Base-by-base conservation (phyloP, 2,888 invertebrate genomes). In the Ichneumoninae sp. region DNA sequence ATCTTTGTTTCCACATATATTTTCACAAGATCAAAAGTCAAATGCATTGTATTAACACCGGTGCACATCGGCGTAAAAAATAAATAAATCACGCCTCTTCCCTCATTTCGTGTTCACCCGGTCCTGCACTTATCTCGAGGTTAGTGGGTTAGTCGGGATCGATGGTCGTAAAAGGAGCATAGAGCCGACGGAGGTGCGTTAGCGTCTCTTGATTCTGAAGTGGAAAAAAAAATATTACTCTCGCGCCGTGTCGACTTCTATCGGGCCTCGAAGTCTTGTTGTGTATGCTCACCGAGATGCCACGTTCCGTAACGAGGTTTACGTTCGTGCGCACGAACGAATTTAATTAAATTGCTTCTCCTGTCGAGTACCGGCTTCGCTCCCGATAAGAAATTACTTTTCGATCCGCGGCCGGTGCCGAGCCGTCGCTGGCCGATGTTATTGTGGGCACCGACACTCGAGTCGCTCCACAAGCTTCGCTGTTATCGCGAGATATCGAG, bases 271-370 rank as follows among this genome's bases (percentile, higher is more conserved):
- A 68, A 77, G 85, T 26, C 60, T 36, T 60, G 62, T 62, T 26
- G 79, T 60, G 74, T 60, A 80, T 80, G 84, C 84, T 83, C 86
- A 85, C 82, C 77, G 80, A 84, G 85, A 82, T 83, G 80, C 85
- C 76, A 80, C 82, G 82, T 85, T 52, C 44, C 70, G 79, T 85
- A 87, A 88, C 86, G 83, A 87, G 86, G 84, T 87, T 88, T 86
- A 83, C 82, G 85, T 85, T 78, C 86, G 75, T 69, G 77, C 85
- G 85, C 80, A 84, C 71, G 85, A 84, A 85, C 86, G 83, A 87
- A 88, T 90, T 91, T 89, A 88, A 91, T 90, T 89, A 90, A 91
- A 91, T 88, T 87, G 88, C 84, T 75, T 85, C 83, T 88, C 85
- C 81, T 70, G 47, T 65, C 19, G 47, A 57, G 75, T 62, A 69